Percentiles rank a stretch among this genome's conserved stretches.
Conservation (phyloP, 2,797 vertebrate species). For the Ispidina picta region DNA sequence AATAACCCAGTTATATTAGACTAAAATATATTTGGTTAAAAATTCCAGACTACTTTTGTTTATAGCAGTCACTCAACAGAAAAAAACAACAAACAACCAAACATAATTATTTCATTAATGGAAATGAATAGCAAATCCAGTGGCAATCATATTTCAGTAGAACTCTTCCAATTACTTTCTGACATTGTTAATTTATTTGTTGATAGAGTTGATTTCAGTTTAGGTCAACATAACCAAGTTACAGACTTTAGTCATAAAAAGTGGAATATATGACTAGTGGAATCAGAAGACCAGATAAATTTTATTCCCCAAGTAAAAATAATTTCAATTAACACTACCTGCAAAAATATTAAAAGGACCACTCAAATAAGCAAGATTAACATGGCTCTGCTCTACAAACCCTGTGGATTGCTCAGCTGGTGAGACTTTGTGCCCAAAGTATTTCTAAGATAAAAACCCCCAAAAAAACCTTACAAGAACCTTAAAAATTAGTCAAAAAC, state of each 20-base stretch:
- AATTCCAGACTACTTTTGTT: background rate
- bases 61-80: background rate
- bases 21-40: background rate
- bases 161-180: background rate
- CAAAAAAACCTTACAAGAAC: background rate
- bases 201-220: background rate
- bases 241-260: background rate
- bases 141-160: background rate
- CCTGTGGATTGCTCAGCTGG: background rate
- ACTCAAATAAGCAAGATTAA: background rate
- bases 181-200: background rate
- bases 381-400: background rate
- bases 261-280: background rate
- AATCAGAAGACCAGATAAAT: background rate
- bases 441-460: background rate
- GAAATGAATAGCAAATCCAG: background rate
- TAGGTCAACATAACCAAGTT: background rate
- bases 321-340: background rate
- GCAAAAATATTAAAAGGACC: background rate
- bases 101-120: too few species aligned
- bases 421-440: accelerated
- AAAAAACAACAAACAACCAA: background rate
- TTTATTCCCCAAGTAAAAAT: background rate
- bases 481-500: background rate
- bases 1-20: background rate